Percentiles rank a stretch among this genome's conserved stretches.
phyloP scores from a whole-genome alignment of 2,797 vertebrate species.

The Acrossocheilus fasciatus region DNA sequence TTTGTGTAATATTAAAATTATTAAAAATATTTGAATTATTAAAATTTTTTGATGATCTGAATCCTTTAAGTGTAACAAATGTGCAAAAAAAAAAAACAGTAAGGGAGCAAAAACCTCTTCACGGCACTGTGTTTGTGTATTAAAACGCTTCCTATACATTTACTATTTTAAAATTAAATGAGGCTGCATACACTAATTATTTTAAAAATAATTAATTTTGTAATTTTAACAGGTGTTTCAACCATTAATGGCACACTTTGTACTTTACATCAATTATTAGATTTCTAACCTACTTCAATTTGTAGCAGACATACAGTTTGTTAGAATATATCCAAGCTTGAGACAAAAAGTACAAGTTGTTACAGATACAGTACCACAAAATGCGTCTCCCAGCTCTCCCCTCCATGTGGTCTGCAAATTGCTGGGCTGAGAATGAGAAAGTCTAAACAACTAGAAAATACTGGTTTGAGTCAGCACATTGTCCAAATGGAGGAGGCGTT shows the following conservation, averaged over 20 bases:
- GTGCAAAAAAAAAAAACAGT: no score
- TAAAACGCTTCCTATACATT: no score
- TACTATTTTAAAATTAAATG: not conserved
- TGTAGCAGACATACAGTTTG: not conserved
- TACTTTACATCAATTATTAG: not conserved
- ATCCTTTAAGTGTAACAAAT: no score
- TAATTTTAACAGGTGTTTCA: no score
- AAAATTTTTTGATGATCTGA: no score
- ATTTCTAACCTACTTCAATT: not conserved
- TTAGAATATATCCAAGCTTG: not conserved
- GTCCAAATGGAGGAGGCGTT: not conserved
- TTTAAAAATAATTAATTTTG: not conserved
- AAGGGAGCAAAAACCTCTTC: no score
- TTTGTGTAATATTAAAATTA: no score
- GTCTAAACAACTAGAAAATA: slow-evolving; percentile 2
- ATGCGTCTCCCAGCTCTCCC: not conserved
- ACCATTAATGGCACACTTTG: not conserved
- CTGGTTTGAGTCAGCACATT: slow-evolving; percentile 28
- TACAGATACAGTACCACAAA: not conserved
- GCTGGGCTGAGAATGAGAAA: not conserved
- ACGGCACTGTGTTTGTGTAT: no score
- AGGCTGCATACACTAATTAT: not conserved
- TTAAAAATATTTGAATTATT: no score
- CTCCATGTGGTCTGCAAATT: slow-evolving; percentile 14
- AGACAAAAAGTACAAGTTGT: not conserved